Base-by-base conservation (phyloP, 2,888 invertebrate genomes). In the Tricholauxania praeusta region DNA sequence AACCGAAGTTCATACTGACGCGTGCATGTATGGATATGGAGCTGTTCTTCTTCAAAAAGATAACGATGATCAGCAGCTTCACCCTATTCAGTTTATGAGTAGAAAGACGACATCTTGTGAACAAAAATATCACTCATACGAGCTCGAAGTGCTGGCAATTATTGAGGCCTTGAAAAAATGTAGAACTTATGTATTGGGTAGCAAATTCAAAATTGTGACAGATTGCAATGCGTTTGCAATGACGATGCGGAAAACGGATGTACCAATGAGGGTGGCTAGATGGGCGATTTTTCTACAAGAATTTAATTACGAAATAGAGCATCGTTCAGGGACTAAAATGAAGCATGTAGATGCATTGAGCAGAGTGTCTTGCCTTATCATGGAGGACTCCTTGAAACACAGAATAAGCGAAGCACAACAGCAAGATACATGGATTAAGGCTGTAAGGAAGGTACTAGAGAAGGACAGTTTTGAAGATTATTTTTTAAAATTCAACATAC, bases 211-310 rank as follows among this genome's bases (percentile, higher is more conserved):
- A 22, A 67, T 67, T 47, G 74, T 82, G 12, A 81, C 81, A 0
- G 82, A 84, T 74, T 83, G 83, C 67, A 67, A 75, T 39, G 80
- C 82, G 5, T 82, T 85, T 63, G 72, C 80, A 28, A 78, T 75
- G 71, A 72, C 68, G 19, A 68, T 71, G 51, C 66, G 64, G 32
- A 74, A 64, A 32, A 60, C 63, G 3, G 67, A 83, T 52, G 51
- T 74, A 17, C 62, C 71, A 32, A 32, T 72, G 32, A 72, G 68
- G 57, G 69, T 72, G 22, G 70, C 71, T 14, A 48, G 65, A 5
- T 74, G 73, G 73, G 73, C 73, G 14, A 60, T 74, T 66, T 69
- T 69, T 49, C n/a, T 74, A 15, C 59, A 75, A n/a, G 72, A 75
- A 8, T 73, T 69, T 51, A 62, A 72, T 6, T 72, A 70, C 14